Evolutionary conservation across 2,797 vertebrate genomes (phyloP).

Genomic region (Notamacropus eugenii): DNA sequence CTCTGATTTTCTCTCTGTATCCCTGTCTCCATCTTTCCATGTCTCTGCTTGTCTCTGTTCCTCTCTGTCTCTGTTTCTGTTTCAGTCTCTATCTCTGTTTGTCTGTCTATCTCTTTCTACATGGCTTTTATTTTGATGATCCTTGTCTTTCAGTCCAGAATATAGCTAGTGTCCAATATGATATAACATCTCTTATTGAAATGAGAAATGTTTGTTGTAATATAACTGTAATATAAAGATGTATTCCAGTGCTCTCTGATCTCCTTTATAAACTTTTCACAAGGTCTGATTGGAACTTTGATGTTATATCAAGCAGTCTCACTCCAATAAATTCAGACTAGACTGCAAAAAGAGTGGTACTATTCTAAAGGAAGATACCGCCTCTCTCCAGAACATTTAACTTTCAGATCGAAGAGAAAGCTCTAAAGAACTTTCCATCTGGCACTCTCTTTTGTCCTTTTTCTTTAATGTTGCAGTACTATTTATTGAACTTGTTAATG

Average conservation of each 20-base stretch:
- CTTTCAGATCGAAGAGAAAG: slow-evolving; percentile 45
- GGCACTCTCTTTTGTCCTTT: slow-evolving; percentile 9
- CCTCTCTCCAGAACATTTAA: slow-evolving; percentile 8
- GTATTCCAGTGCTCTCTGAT: slow-evolving; percentile 31
- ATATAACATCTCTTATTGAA: slow-evolving; percentile 26
- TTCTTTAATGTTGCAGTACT: slow-evolving; percentile 1
- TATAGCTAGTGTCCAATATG: slow-evolving; percentile 23
- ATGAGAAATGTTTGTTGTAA: slow-evolving; percentile 37
- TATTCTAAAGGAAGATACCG: not conserved
- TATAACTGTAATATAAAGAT: slow-evolving; percentile 20
- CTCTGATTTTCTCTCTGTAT: too few relatives aligned
- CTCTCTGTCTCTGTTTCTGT: not conserved
- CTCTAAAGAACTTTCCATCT: slow-evolving; percentile 1
- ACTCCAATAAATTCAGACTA: slow-evolving; percentile 18
- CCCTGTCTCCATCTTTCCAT: not conserved
- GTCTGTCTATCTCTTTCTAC: too few relatives aligned
- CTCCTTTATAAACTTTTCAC: slow-evolving; percentile 47
- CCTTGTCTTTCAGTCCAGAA: slow-evolving; percentile 4
- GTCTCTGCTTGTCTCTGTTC: not conserved
- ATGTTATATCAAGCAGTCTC: not conserved
- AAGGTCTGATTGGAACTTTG: slow-evolving; percentile 26
- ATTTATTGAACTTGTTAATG: slow-evolving; percentile 42
- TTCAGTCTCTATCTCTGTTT: not conserved
- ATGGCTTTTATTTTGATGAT: slow-evolving; percentile 8
- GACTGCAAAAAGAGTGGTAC: not conserved